Base-by-base conservation (phyloP, 2,888 invertebrate genomes). In the Calliphora vomitoria region DNA sequence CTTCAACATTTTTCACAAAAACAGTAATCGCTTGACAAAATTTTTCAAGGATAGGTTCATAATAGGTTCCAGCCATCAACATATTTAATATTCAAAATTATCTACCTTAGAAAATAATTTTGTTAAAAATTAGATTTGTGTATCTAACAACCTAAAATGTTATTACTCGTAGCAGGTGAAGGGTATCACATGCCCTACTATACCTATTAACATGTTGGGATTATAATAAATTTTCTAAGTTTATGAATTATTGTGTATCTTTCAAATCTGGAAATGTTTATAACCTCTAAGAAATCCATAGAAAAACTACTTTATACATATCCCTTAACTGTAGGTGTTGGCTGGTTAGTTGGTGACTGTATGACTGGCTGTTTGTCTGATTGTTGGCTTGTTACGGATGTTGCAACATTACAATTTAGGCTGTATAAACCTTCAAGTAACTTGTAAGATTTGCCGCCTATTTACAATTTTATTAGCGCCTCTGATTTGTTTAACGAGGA, bases 401-500 rank as follows among this genome's bases (percentile, higher is more conserved):
- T 76, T 87, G 75, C 75, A 81, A 76, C 72, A 66, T 44, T 66
- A 35, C 69, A 41, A 53, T 84, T 84, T 74, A 53, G 84, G 60
- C 79, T 74, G 66, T 41, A 41, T 31, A 25, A 76, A 62, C 60
- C 76, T 85, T 71, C 64, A 69, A 68, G 44, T 75, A 69, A 85
- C 79, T 85, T 87, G 79, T 82, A 85, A 85, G 85, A 79, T 75
- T 87, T 87, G 87, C 87, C 87, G 87, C 87, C 87, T 82, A 87
- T 87, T 87, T 85, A 87, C 87, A 87, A 87, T 87, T 85, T 87
- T 87, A 87, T 87, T 87, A 87, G 87, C 87, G 87, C 87, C 87
- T 85, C 87, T 82, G 87, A 87, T 87, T 85, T 87, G 85, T 87
- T 82, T 79, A 87, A 87, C 85, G 87, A 87, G 87, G 87, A 87